These are phyloP conservation scores for Scophthalmus maximus DNA, from an alignment of 2,113 vertebrate genomes.

Conservation along the genomic window DNA sequence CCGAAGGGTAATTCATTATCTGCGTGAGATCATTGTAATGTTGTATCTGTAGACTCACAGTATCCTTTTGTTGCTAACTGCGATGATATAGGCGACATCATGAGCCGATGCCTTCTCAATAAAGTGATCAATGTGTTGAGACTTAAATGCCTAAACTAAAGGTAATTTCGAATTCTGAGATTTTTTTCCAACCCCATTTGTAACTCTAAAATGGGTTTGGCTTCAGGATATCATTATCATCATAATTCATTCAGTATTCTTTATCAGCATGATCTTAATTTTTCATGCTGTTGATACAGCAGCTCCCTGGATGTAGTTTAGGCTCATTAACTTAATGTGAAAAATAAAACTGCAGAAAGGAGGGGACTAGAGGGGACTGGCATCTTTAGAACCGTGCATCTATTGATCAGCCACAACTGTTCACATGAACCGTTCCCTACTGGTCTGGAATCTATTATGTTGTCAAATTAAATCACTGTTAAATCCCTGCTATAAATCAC, in stretches of 20 bases:
- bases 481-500: too few relatives aligned
- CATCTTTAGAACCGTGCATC: neutral
- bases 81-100: neutral
- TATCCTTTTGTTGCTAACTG: neutral
- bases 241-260: conserved; percentile 42
- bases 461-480: conserved; percentile 40
- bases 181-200: conserved; percentile 1
- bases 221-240: conserved; percentile 47
- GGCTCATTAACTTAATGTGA: conserved; percentile 25
- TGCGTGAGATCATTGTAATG: neutral
- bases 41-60: neutral
- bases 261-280: conserved; percentile 42
- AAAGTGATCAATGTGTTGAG: neutral
- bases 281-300: conserved; percentile 52
- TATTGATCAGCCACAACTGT: conserved; percentile 42
- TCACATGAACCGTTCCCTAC: conserved; percentile 7
- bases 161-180: neutral
- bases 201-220: conserved; percentile 41
- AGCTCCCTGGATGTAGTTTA: conserved; percentile 27
- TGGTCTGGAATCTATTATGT: conserved; percentile 54
- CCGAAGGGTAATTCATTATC: neutral
- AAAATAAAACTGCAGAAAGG: conserved; percentile 16
- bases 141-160: neutral
- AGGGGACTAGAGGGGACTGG: neutral
- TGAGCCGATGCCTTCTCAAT: neutral